These are phyloP conservation scores for Lordiphosa andalusiaca DNA, from an alignment of 2,888 invertebrate species.

Conservation along the genomic window DNA sequence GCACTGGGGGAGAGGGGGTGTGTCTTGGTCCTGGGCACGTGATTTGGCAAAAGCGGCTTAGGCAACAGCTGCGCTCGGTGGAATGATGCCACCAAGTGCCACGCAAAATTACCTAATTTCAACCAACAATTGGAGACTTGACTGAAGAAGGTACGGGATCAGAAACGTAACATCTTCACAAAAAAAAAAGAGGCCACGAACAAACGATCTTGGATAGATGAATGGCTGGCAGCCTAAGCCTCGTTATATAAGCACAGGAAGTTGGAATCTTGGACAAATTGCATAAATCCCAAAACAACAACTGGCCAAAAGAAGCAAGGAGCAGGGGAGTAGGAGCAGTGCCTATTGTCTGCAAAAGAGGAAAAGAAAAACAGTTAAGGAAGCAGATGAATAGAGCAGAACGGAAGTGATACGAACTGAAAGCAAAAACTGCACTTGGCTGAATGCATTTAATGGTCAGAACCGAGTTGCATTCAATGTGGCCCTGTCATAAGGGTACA, in stretches of 20 bases:
- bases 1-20: slow-evolving; percentile 9
- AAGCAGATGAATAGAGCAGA: slow-evolving; percentile 43
- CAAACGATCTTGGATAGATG: slow-evolving; percentile 26
- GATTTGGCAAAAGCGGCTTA: slow-evolving; percentile 43
- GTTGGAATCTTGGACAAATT: slow-evolving; percentile 50
- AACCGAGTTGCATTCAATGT: not conserved
- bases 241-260: slow-evolving; percentile 54
- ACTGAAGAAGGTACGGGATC: slow-evolving; percentile 30
- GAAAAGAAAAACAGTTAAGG: slow-evolving; percentile 47
- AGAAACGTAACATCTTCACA: slow-evolving; percentile 28
- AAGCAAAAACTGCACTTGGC: slow-evolving; percentile 21
- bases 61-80: slow-evolving; percentile 22
- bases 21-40: slow-evolving; percentile 8
- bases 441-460: slow-evolving; percentile 8
- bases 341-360: slow-evolving; percentile 23
- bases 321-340: not conserved
- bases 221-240: slow-evolving; percentile 30
- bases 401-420: slow-evolving; percentile 41
- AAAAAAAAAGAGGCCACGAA: slow-evolving; percentile 11
- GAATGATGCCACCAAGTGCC: slow-evolving; percentile 42
- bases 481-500: not conserved
- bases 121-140: slow-evolving; percentile 47
- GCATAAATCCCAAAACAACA: slow-evolving; percentile 40
- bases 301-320: slow-evolving; percentile 18
- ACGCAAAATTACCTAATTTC: slow-evolving; percentile 24